Evolutionary conservation across 2,797 vertebrate genomes (phyloP).

Genomic region (Hypotaenidia okinawae): DNA sequence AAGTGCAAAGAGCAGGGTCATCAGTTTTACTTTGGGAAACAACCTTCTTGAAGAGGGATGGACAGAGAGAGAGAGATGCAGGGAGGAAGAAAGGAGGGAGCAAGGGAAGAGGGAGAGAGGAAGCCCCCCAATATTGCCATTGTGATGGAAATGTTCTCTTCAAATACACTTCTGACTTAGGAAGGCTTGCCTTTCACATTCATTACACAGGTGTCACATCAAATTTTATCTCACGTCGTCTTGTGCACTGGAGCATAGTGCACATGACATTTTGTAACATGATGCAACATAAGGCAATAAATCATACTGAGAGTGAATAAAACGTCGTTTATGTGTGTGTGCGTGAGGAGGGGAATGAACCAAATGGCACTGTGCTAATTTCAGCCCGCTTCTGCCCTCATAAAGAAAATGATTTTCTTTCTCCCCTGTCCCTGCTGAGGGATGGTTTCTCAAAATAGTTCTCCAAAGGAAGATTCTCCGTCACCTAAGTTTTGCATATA

Average conservation of each 20-base stretch:
- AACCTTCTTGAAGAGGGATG: background rate
- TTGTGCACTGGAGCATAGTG: conserved; percentile 39
- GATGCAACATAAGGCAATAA: conserved; percentile 52
- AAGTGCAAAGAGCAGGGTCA: background rate
- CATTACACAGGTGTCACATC: conserved; percentile 59
- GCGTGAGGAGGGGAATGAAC: background rate
- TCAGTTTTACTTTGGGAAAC: background rate
- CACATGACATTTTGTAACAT: conserved; percentile 50
- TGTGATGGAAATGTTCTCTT: conserved; percentile 34
- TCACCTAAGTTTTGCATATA: background rate
- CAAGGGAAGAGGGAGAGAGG: background rate
- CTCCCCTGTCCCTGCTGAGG: background rate
- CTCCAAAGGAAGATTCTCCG: background rate
- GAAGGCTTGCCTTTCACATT: conserved; percentile 61
- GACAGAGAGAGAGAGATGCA: background rate
- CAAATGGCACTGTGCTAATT: background rate
- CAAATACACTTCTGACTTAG: conserved; percentile 31
- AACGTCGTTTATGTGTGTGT: background rate
- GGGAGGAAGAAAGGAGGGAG: background rate
- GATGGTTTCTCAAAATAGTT: background rate
- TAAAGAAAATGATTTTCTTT: background rate
- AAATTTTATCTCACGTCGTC: conserved; percentile 35
- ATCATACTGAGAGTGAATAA: conserved; percentile 50
- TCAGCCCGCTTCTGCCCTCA: background rate
- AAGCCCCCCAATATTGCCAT: background rate